Base-by-base conservation (phyloP, 2,888 invertebrate genomes). In the Nemotelus nigrinus region DNA sequence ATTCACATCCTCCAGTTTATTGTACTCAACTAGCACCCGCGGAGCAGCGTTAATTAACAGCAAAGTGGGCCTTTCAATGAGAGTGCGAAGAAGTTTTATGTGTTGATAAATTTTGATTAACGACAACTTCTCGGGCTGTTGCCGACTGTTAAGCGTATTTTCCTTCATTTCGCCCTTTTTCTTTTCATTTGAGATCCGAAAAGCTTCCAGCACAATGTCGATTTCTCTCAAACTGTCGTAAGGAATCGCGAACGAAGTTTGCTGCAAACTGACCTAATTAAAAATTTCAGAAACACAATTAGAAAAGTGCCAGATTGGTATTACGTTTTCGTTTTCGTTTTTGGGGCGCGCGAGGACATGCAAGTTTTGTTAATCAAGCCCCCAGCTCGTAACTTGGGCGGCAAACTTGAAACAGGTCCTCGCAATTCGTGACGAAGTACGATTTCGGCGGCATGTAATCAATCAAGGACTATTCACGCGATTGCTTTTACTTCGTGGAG, bases 71-170 rank as follows among this genome's bases (percentile, higher is more conserved):
- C 63, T 77, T 50, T 60, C 53, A 57, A 64, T 67, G 68, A 78
- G 76, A 57, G 77, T 78, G 78, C 79, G 75, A 79, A 78, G 78
- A 79, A 79, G 77, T 79, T 79, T 79, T 79, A 79, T 79, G 79
- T 78, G 78, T 79, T 79, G 79, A 79, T 79, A 79, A 79, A 79
- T 78, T 79, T 79, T 79, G 79, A 79, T 79, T 79, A 79, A 79
- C 79, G 79, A 79, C 79, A 78, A 78, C 78, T 79, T 79, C 75
- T 78, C 79, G 76, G 79, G 78, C 79, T 79, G 79, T 78, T 78
- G 72, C 78, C 77, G 79, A 78, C 77, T 78, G 78, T 68, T 75
- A 75, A 78, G 78, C 63, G 70, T 53, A 77, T 68, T 58, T 58
- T 76, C 63, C 72, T 39, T 75, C 76, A 64, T 76, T 79, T 70